phyloP scores from a whole-genome alignment of 2,113 vertebrate species.

The Macaca mulatta region DNA sequence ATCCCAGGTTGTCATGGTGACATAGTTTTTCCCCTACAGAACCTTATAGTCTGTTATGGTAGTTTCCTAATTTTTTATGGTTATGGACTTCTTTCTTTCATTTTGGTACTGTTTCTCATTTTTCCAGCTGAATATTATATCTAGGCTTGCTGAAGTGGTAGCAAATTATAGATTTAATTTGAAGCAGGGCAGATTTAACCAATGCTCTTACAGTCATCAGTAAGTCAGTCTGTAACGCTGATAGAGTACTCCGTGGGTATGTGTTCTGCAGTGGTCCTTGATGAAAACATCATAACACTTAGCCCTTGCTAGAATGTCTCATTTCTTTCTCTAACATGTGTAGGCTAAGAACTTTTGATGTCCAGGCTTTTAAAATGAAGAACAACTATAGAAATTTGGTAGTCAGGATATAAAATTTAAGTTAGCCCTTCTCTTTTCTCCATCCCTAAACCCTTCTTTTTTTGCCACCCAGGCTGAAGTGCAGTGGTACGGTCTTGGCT shows the following conservation, averaged over 20 bases:
- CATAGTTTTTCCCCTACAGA: background rate
- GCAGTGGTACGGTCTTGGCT: no score
- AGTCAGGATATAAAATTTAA: background rate
- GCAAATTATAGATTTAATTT: conserved; percentile 4
- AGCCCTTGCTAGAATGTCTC: background rate
- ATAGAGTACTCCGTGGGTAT: background rate
- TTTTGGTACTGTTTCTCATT: background rate
- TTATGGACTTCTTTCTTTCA: background rate
- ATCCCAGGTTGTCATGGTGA: conserved; percentile 65
- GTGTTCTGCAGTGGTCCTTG: background rate
- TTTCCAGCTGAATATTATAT: background rate
- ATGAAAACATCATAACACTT: background rate
- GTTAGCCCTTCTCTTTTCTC: background rate
- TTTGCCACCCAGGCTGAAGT: no score
- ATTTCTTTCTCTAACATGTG: background rate
- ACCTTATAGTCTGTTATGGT: background rate
- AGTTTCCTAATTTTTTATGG: background rate
- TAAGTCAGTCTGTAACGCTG: background rate
- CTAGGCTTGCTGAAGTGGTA: background rate
- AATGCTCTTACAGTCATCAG: background rate
- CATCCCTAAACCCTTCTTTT: background rate
- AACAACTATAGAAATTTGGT: background rate
- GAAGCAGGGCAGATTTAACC: background rate
- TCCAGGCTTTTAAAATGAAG: background rate
- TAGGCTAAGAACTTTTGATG: background rate